These are phyloP conservation scores for Prochilodus magdalenae DNA, from an alignment of 2,113 vertebrate species.

Conservation along the genomic window DNA sequence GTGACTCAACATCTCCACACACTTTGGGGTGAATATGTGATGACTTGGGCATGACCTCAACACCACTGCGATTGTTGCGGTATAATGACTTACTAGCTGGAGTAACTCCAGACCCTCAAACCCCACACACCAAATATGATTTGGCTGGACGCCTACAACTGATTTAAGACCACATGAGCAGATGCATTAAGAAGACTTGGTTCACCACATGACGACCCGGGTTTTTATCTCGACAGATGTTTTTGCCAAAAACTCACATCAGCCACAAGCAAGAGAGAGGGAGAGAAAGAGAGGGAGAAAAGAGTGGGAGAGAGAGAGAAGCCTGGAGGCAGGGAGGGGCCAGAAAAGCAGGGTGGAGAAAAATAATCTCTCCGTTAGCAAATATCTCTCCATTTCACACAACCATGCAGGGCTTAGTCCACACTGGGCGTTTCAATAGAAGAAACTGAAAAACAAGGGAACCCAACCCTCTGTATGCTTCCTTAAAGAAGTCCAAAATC, in stretches of 20 bases:
- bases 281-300: neutral
- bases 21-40: too few species aligned
- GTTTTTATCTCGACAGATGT: too few species aligned
- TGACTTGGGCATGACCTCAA: too few species aligned
- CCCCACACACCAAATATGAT: too few species aligned
- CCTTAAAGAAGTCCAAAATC: too few species aligned
- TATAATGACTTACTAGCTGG: too few species aligned
- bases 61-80: too few species aligned
- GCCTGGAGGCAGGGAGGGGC: neutral
- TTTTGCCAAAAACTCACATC: too few species aligned
- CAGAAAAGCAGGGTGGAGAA: neutral
- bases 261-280: neutral
- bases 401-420: neutral
- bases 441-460: neutral
- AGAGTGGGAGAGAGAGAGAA: neutral
- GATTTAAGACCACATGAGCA: neutral
- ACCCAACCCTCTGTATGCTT: too few species aligned
- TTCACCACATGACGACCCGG: neutral
- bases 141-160: too few species aligned
- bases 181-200: neutral
- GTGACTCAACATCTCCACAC: too few species aligned
- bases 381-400: slow-evolving; percentile 33
- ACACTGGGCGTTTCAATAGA: neutral
- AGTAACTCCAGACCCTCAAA: too few species aligned
- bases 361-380: slow-evolving; percentile 15